Conservation (phyloP, 2,888 invertebrate genomes). For the Pecten maximus region DNA sequence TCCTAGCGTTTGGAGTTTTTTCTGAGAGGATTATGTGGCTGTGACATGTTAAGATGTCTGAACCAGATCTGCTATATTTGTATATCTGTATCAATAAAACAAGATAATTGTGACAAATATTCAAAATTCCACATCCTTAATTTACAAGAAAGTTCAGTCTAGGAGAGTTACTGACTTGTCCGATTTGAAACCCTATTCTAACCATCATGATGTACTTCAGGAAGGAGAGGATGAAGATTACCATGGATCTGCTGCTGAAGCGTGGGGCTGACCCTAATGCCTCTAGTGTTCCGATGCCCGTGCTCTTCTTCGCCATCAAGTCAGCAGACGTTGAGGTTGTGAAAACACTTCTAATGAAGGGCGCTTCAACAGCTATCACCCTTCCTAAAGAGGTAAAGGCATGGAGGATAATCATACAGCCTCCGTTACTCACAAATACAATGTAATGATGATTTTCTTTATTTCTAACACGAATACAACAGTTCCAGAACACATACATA, state of each 20-base stretch:
- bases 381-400: constrained; percentile 76
- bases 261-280: constrained; percentile 82
- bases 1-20: no score
- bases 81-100: no score
- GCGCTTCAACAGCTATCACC: constrained; percentile 75
- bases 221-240: constrained; percentile 77
- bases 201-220: constrained; percentile 65
- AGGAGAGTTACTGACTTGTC: no score
- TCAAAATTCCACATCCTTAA: no score
- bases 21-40: no score
- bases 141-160: no score
- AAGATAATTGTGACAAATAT: no score
- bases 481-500: no score
- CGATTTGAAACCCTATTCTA: no score
- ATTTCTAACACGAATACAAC: no score
- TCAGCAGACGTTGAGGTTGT: constrained; percentile 82
- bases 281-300: constrained; percentile 81
- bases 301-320: constrained; percentile 81
- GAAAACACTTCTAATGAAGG: constrained; percentile 76
- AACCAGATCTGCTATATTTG: not conserved
- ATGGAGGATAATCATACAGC: not conserved
- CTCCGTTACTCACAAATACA: not conserved
- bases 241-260: constrained; percentile 78
- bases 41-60: not conserved
- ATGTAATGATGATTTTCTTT: no score